Conservation (phyloP, 2,113 vertebrate genomes). For the Chionodraco myersi region DNA sequence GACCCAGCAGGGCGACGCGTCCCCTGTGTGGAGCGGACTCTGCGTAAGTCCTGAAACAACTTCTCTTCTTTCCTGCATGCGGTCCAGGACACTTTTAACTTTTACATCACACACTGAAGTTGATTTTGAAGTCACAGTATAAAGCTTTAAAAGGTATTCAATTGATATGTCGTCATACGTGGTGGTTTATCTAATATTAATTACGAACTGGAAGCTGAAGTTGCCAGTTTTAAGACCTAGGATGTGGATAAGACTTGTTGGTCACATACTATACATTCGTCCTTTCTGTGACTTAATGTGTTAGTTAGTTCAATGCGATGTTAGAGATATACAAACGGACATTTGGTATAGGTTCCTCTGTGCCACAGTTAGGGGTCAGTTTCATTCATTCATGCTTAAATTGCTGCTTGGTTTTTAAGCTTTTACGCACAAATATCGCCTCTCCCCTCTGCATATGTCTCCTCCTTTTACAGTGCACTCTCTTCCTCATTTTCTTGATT, state of each 20-base stretch:
- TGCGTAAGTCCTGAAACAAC: conserved; percentile 92
- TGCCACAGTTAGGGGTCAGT: conserved; percentile 15
- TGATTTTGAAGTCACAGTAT: not conserved
- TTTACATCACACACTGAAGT: not conserved
- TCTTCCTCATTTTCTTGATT: conserved; percentile 27
- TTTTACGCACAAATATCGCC: conserved; percentile 32
- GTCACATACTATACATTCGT: no score
- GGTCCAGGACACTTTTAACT: not conserved
- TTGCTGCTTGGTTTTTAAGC: conserved; percentile 26
- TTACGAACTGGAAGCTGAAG: not conserved
- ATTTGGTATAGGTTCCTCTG: not conserved
- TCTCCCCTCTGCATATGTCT: conserved; percentile 18
- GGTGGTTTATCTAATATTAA: conserved; percentile 10
- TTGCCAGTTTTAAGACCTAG: not conserved
- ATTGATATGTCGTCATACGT: not conserved
- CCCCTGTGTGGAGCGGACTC: conserved; percentile 99
- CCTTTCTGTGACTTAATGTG: not conserved
- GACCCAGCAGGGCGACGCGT: conserved; percentile 96
- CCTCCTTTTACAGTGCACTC: not conserved
- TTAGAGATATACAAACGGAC: not conserved
- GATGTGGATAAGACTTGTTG: not conserved
- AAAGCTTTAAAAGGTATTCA: not conserved
- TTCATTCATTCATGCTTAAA: conserved; percentile 54
- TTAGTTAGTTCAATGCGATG: not conserved
- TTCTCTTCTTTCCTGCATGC: not conserved